Evolutionary conservation across 2,888 invertebrate genomes (phyloP), one percentile per base, ranked within the genome.

Genomic region (Trissolcus japonicus): DNA sequence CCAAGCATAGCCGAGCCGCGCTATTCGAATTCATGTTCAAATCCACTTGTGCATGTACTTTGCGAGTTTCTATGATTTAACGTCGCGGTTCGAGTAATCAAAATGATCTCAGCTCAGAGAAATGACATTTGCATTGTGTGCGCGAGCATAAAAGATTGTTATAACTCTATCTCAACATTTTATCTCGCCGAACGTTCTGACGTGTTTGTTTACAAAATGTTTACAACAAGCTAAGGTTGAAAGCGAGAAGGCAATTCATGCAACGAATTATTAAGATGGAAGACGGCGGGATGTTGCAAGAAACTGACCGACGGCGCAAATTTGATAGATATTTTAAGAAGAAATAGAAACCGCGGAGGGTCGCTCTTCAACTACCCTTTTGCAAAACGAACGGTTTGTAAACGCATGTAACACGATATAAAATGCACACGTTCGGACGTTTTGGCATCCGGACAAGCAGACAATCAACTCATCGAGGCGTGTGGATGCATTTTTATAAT

Each of bases 381-480:
- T 76, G 79, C 77, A 72, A 79, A 79, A 73, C 75, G 82, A 82
- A 82, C 82, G 82, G 82, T 81, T 83, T 83, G 84, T 85, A 83
- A 83, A 82, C 80, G 84, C 86, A 84, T 86, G 87, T 85, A 86
- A 86, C 83, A 83, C 86, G 86, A 87, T 87, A 87, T 88, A 87
- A 88, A 87, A 87, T 88, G 87, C 87, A 86, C 85, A 86, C 87
- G 87, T 88, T 88, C 82, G 85, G 88, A 89, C 88, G 87, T 89
- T 89, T 88, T 89, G 88, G 88, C 89, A 88, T 88, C 84, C 86
- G 86, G 88, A 88, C 89, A 88, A 88, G 89, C 88, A 88, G 89
- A 88, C 89, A 88, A 89, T 89, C 89, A 89, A 88, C 88, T 88
- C 88, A 89, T 89, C 89, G 88, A 89, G 89, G 86, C 88, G 87